Evolutionary conservation across 2,113 vertebrate genomes (phyloP).

Genomic region (Oryzias javanicus): DNA sequence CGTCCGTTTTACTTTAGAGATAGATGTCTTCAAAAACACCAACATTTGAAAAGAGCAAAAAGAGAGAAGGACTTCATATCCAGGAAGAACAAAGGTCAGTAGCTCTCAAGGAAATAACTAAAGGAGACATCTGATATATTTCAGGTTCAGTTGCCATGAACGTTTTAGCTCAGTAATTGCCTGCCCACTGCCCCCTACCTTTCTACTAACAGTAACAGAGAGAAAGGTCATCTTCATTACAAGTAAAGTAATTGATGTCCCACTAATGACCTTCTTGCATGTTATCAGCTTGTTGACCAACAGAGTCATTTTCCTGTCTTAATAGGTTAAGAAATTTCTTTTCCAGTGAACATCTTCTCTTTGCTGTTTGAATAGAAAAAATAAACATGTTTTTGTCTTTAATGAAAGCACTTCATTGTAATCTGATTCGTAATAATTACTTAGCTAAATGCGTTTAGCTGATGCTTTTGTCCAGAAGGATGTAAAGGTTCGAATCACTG

Average conservation of each 20-base stretch:
- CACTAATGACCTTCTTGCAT: slow-evolving; percentile 45
- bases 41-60: too few relatives aligned
- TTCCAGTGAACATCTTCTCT: too few relatives aligned
- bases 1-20: not conserved
- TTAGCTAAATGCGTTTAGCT: too few relatives aligned
- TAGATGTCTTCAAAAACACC: too few relatives aligned
- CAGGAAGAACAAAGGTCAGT: slow-evolving; percentile 1
- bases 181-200: not conserved
- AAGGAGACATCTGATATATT: slow-evolving; percentile 43
- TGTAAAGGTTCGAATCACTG: too few relatives aligned
- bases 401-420: too few relatives aligned
- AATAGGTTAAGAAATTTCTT: slow-evolving; percentile 56
- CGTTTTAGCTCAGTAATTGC: slow-evolving; percentile 34
- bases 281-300: slow-evolving; percentile 34
- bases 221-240: slow-evolving; percentile 55
- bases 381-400: too few relatives aligned
- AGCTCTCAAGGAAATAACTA: slow-evolving; percentile 19
- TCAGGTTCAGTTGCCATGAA: slow-evolving; percentile 25
- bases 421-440: too few relatives aligned
- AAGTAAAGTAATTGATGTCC: slow-evolving; percentile 55
- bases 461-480: too few relatives aligned
- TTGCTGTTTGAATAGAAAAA: too few relatives aligned
- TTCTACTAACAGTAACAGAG: slow-evolving; percentile 29
- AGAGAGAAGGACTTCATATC: too few relatives aligned
- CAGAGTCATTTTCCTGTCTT: slow-evolving; percentile 46